Conservation (phyloP, 2,888 invertebrate genomes). For the Ennomos fuscantarius region DNA sequence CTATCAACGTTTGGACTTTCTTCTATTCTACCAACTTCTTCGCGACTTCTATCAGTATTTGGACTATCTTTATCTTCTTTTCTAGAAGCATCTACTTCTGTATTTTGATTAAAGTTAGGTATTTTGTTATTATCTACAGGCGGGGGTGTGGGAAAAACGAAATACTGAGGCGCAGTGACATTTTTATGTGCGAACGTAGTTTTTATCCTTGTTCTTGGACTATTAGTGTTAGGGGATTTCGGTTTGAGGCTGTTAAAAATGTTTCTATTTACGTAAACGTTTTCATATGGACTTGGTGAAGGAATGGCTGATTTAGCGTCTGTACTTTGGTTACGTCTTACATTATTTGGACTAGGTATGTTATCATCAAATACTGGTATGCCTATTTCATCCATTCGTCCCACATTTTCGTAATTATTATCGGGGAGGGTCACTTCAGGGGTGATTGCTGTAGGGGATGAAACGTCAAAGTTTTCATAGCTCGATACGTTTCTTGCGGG, state of each 20-base stretch:
- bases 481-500: conserved; percentile 74
- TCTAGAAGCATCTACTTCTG: conserved; percentile 9
- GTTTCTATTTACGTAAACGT: conserved; percentile 79
- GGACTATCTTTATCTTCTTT: conserved; percentile 12
- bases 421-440: conserved; percentile 64
- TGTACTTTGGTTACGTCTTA: conserved; percentile 49
- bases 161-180: conserved; percentile 78
- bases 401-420: conserved; percentile 67
- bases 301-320: conserved; percentile 37
- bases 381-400: conserved; percentile 78
- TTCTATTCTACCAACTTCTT: conserved; percentile 13
- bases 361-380: conserved; percentile 74
- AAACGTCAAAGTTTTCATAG: conserved; percentile 84
- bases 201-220: conserved; percentile 86
- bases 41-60: conserved; percentile 9
- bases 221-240: conserved; percentile 79
- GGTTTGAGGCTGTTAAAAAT: conserved; percentile 65
- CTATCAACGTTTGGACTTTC: conserved; percentile 8
- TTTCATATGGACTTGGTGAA: conserved; percentile 86
- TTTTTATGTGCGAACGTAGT: conserved; percentile 84
- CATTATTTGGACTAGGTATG: conserved; percentile 63
- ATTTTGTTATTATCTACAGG: conserved; percentile 57
- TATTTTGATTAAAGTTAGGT: conserved; percentile 52
- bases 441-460: conserved; percentile 58
- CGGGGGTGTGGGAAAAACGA: conserved; percentile 77